phyloP scores from a whole-genome alignment of 2,113 vertebrate genomes.

The Oreochromis aureus region DNA sequence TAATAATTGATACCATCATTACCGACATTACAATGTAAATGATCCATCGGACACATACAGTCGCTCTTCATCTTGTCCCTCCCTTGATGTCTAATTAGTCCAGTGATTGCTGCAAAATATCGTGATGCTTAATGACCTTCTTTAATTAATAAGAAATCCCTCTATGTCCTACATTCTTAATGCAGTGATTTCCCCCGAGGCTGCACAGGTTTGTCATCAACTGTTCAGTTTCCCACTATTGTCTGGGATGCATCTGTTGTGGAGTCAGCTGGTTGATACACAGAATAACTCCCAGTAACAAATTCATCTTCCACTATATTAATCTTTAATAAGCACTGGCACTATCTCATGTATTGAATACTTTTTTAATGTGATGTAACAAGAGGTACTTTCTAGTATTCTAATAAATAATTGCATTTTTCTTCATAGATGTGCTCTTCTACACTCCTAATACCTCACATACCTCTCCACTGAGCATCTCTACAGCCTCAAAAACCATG shows the following conservation, averaged over 20 bases:
- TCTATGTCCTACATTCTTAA: slow-evolving; percentile 51
- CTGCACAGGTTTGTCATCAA: slow-evolving; percentile 56
- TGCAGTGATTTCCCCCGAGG: slow-evolving; percentile 48
- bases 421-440: slow-evolving; percentile 9
- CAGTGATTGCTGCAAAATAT: slow-evolving; percentile 15
- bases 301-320: neutral
- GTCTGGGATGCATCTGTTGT: slow-evolving; percentile 61
- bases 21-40: neutral
- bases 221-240: slow-evolving; percentile 68
- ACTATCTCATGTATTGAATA: neutral
- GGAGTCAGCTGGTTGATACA: slow-evolving; percentile 55
- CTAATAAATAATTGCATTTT: neutral
- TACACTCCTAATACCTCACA: neutral
- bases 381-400: neutral
- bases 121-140: slow-evolving; percentile 46
- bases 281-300: slow-evolving; percentile 25
- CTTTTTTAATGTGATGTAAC: neutral
- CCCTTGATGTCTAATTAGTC: slow-evolving; percentile 49
- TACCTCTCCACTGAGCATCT: slow-evolving; percentile 59
- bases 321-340: neutral
- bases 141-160: slow-evolving; percentile 58
- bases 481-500: slow-evolving; percentile 73
- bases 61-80: neutral
- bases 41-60: neutral
- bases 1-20: slow-evolving; percentile 20